Base-by-base conservation (phyloP, 1,140 invertebrate genomes). In the Physella acuta region DNA sequence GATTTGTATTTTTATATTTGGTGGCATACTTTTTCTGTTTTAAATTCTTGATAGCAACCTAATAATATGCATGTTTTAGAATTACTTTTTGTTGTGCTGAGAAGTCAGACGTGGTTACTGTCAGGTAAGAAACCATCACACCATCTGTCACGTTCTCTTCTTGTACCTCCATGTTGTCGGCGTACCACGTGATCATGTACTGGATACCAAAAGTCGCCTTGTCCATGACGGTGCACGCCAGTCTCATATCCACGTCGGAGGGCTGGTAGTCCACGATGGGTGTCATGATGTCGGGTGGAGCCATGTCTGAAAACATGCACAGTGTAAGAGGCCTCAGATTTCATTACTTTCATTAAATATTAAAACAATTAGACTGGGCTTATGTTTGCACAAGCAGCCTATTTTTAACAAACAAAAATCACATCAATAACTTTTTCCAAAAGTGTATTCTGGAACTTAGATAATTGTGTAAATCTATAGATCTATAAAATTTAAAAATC, bases 111-210 rank as follows among this genome's bases (percentile, higher is more conserved):
- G 14, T 30, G 33, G 64, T 64, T 3, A 73, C 72, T n/a, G 60
- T 39, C 24, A 68, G 60, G 2, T 33, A 26, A 20, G 68, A 37
- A n/a, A 37, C 14, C 20, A 16, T 0, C 3, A 49, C 28, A 30
- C 17, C 24, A 52, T 58, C 39, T 14, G 37, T 20, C 33, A 71
- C 24, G n/a, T 70, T 36, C 14, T 36, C 63, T 30, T 55, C 26
- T 1, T 39, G 49, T 8, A 68, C 59, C 20, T 61, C 68, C 24
- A 52, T 58, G 17, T 58, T 66, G n/a, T 72, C 58, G 3, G 56
- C 58, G 60, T 59, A 72, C 74, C 74, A 76, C 0, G 72, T 72
- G 49, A 76, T 58, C 53, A 56, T 36, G 55, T 76, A 73, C 30
- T 70, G 68, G 3, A 76, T 66, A 24, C 70, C 70, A 28, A 64